A percentile compares a stretch with the other conserved stretches of the same genome.
These are phyloP conservation scores for Mormyrus proboscirostris DNA, from an alignment of 2,797 vertebrate genomes.

Conservation along the genomic window DNA sequence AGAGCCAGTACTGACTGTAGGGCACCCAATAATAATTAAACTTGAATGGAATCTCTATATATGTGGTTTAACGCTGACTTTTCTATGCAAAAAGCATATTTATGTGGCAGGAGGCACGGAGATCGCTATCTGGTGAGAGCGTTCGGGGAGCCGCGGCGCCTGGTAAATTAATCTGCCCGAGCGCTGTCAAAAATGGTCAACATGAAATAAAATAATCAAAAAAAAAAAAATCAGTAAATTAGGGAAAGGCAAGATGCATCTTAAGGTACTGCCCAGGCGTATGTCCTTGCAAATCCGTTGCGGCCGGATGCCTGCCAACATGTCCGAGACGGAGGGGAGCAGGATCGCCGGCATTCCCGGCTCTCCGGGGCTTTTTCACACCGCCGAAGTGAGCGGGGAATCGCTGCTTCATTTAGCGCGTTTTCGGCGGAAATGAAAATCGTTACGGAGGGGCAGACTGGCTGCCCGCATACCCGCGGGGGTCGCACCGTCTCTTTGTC, in stretches of 20 bases:
- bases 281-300: neutral
- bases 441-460: conserved; percentile 2
- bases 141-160: neutral
- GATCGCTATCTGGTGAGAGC: neutral
- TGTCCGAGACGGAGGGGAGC: neutral
- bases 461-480: neutral
- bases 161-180: neutral
- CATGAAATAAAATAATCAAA: neutral
- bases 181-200: neutral
- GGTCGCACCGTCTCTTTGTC: conserved; percentile 20
- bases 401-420: conserved; percentile 15
- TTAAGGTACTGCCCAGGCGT: neutral
- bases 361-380: neutral
- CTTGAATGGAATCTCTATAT: neutral
- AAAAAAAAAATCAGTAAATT: neutral
- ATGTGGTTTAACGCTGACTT: neutral
- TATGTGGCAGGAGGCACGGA: neutral
- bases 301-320: neutral
- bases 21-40: neutral
- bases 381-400: neutral
- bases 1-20: neutral
- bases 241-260: neutral
- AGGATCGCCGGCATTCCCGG: neutral
- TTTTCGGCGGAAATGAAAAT: conserved; percentile 31
- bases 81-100: neutral